Base-by-base conservation (phyloP, 2,888 invertebrate species). In the Petrophora chlorosata region DNA sequence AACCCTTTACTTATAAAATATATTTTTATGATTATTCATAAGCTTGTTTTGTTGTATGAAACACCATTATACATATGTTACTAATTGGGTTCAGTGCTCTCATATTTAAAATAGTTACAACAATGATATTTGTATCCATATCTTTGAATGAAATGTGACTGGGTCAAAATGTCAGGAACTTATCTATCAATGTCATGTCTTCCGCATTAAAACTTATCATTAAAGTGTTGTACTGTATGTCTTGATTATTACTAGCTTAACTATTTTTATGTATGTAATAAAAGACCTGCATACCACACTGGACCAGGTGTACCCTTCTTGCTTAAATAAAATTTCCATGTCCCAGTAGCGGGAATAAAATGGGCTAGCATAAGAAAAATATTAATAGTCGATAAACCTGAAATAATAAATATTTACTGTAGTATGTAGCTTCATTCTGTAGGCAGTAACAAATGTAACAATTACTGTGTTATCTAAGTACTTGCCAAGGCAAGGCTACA, bases 111-210 rank as follows among this genome's bases (percentile, higher is more conserved):
- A 68, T 62, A 38, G 50, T 1, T 26, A 36, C 26, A 36, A 53
- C 39, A 47, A 40, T 49, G 57, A 58, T 59, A 56, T 64, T 53
- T 49, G 38, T 65, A 35, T 50, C 41, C 14, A 3, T 55, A 29
- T 49, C 46, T 54, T 15, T 53, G 46, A 61, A 63, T 65, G 69
- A 72, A 74, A 67, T 75, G 63, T 69, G 73, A 73, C 65, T 75
- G 63, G 77, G 82, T 82, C 80, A 84, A 73, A 67, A 60, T 66
- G 72, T 72, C 56, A 61, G 56, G 54, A 8, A 57, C 58, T 77
- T 82, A 82, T 82, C 79, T 71, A 63, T 65, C 61, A 52, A 65
- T 72, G 69, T 73, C 65, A 70, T 65, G 59, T 60, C 53, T 64
- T 63, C 52, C 50, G 67, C 70, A 73, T 72, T 65, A 69, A 73